phyloP scores from a whole-genome alignment of 23 tunicate species.

The Diplosoma virens region DNA sequence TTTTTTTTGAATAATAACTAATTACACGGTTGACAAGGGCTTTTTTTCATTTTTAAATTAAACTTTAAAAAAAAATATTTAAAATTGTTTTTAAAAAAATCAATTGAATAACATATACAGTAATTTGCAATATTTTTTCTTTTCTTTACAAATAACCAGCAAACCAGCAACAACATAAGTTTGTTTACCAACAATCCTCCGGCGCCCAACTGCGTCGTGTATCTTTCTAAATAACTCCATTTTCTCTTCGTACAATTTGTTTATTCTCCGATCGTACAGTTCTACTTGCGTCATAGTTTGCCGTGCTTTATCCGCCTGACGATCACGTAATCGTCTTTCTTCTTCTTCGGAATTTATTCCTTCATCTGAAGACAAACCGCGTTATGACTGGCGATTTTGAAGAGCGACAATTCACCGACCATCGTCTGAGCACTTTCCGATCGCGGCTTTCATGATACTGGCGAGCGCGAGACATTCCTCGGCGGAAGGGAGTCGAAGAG shows the following conservation, averaged over 20 bases:
- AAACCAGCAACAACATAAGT: too few relatives aligned
- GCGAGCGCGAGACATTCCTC: slow-evolving; percentile 44
- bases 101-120: too few relatives aligned
- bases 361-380: slow-evolving; percentile 39
- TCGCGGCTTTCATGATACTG: slow-evolving; percentile 45
- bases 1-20: too few relatives aligned
- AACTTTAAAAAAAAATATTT: too few relatives aligned
- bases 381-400: not conserved
- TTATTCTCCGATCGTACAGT: slow-evolving; percentile 43
- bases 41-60: too few relatives aligned
- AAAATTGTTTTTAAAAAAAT: too few relatives aligned
- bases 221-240: slow-evolving; percentile 43
- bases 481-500: slow-evolving; percentile 23
- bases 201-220: slow-evolving; percentile 29
- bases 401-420: slow-evolving; percentile 33
- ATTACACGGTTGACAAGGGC: too few relatives aligned
- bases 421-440: slow-evolving; percentile 69
- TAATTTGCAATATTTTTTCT: too few relatives aligned
- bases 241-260: slow-evolving; percentile 46
- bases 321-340: slow-evolving; percentile 37
- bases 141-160: too few relatives aligned
- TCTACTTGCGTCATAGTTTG: slow-evolving; percentile 49
- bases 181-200: too few relatives aligned
- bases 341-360: slow-evolving; percentile 70
- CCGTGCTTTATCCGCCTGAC: slow-evolving; percentile 42